Conservation (phyloP, 1,140 invertebrate genomes). For the Agrypnia vestita region DNA sequence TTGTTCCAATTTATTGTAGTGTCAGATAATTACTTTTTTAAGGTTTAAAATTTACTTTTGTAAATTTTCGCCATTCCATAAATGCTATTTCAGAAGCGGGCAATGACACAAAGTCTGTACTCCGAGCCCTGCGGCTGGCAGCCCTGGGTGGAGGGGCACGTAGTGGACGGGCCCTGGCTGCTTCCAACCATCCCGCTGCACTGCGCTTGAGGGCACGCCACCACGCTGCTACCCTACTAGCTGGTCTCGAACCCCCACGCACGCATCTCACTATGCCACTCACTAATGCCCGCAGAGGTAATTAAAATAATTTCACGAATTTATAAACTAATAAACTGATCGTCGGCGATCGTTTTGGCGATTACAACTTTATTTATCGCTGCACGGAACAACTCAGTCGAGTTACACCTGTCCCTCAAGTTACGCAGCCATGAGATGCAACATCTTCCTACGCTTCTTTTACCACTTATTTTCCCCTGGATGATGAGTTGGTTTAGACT, state of each 20-base stretch:
- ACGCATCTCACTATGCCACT: conserved; percentile 57
- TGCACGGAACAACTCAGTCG: too few species aligned
- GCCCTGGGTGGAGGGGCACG: conserved; percentile 82
- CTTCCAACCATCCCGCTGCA: conserved; percentile 85
- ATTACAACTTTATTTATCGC: too few species aligned
- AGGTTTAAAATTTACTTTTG: not conserved
- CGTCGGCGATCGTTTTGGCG: too few species aligned
- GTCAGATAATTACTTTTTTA: not conserved
- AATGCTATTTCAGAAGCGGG: conserved; percentile 75
- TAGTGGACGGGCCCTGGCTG: conserved; percentile 83
- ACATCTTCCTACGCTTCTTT: too few species aligned
- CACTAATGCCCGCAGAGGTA: conserved; percentile 47
- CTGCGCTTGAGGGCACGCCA: conserved; percentile 84
- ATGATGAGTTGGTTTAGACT: too few species aligned
- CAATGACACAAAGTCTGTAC: conserved; percentile 75
- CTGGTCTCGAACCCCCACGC: conserved; percentile 72
- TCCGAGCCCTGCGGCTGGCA: conserved; percentile 50
- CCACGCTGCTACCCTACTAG: conserved; percentile 84
- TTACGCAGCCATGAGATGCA: too few species aligned
- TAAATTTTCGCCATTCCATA: not conserved
- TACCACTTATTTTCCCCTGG: too few species aligned
- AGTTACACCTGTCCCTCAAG: too few species aligned
- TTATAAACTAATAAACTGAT: not conserved
- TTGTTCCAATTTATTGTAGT: too few species aligned
- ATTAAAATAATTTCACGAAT: not conserved